A percentile compares a stretch with the other conserved stretches of the same genome.
Conservation (phyloP, 2,113 vertebrate species). For the Platichthys stellatus region DNA sequence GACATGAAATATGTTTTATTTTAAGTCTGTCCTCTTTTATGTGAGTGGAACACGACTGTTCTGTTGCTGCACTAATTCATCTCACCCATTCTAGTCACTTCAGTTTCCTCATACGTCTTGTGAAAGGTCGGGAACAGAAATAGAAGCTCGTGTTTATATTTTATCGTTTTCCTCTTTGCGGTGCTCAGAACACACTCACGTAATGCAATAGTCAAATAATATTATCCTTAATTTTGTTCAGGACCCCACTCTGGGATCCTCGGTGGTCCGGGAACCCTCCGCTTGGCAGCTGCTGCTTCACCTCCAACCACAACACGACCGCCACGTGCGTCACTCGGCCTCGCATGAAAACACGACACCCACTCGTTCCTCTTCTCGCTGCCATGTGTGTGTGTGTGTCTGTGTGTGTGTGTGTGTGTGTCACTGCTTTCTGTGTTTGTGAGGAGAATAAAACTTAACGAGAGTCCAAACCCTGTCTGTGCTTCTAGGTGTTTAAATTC, state of each 20-base stretch:
- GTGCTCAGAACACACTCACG: slow-evolving; percentile 14
- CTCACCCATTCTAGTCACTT: neutral
- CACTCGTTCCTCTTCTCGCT: slow-evolving; percentile 45
- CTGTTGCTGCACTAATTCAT: neutral
- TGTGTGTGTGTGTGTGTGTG: slow-evolving; percentile 16
- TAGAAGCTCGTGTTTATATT: slow-evolving; percentile 3
- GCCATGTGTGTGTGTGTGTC: slow-evolving; percentile 14
- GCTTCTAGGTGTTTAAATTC: slow-evolving; percentile 8
- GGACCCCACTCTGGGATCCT: slow-evolving; percentile 34
- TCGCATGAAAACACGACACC: slow-evolving; percentile 62
- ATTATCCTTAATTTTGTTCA: slow-evolving; percentile 41
- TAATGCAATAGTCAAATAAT: slow-evolving; percentile 37
- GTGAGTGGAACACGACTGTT: neutral
- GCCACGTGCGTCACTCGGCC: slow-evolving; percentile 59
- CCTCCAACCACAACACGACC: slow-evolving; percentile 54
- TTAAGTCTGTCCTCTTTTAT: neutral
- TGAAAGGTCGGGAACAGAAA: neutral
- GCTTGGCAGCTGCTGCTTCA: slow-evolving; percentile 34
- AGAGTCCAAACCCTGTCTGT: neutral
- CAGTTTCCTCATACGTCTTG: neutral
- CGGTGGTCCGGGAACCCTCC: slow-evolving; percentile 54
- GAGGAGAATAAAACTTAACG: slow-evolving; percentile 13
- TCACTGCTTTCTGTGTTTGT: neutral
- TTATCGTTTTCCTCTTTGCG: neutral
- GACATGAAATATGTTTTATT: too few relatives aligned